Evolutionary conservation across 2,888 invertebrate genomes (phyloP), one percentile per base, ranked within the genome.

Genomic region (Aromia moschata): DNA sequence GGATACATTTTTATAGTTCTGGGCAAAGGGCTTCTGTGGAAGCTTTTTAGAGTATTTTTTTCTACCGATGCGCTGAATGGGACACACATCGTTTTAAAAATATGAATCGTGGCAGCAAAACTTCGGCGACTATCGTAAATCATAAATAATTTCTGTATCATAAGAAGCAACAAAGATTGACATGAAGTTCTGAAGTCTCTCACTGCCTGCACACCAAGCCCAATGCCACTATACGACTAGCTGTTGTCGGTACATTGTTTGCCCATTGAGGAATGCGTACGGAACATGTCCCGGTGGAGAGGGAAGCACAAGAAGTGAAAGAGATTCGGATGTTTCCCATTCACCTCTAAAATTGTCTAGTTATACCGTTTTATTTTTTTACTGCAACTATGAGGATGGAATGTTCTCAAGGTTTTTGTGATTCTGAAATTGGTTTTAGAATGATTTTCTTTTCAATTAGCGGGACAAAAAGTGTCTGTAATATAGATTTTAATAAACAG

Each of bases 141-240:
- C n/a, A 7, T 33, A 11, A 33, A 33, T 7, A 7, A 11, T n/a
- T n/a, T 33, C 33, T 44, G 37, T n/a, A n/a, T n/a, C 36, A 44
- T 44, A 20, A 25, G n/a, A 43, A 40, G 55, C 17, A 46, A 38
- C 38, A 45, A 55, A 33, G 55, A 37, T 25, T 41, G 52, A 53
- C 31, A 40, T 31, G 30, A 20, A 30, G 7, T 31, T 37, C 41
- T 53, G 45, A 45, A 40, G 17, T 40, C 41, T n/a, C n/a, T n/a
- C n/a, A n/a, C n/a, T n/a, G n/a, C n/a, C n/a, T 54, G 46, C 43
- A n/a, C 64, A 63, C 67, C 68, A 65, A 65, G 68, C 62, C 70
- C 65, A 71, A 66, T 65, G 72, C 70, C 69, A 68, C 70, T 72
- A 70, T 70, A 68, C 71, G 72, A 75, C 76, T 60, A 52, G 53